phyloP scores from a whole-genome alignment of 2,113 vertebrate genomes.

The Macquaria australasica region DNA sequence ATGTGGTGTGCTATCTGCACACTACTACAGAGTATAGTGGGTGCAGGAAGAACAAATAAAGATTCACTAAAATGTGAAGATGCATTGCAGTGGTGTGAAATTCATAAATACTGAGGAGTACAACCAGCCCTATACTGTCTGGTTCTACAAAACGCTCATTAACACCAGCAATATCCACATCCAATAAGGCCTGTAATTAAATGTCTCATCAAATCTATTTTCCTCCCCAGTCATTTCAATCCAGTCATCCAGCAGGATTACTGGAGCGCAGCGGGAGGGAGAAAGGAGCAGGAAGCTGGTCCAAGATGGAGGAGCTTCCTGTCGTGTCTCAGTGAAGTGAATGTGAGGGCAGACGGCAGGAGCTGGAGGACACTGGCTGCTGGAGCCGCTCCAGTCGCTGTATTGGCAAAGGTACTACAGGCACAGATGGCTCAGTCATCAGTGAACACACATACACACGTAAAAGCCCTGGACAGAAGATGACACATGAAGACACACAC shows the following conservation, averaged over 20 bases:
- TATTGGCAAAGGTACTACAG: constrained; percentile 69
- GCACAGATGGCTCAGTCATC: constrained; percentile 79
- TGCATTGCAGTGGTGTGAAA: neutral
- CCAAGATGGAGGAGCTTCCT: constrained; percentile 60
- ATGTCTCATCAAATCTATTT: constrained; percentile 58
- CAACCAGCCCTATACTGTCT: neutral
- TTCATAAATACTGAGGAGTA: neutral
- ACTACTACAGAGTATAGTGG: neutral
- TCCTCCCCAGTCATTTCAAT: constrained; percentile 26
- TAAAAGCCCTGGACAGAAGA: constrained; percentile 35
- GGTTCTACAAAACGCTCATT: neutral
- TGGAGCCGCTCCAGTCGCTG: constrained; percentile 61
- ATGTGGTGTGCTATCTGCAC: neutral
- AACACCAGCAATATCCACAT: constrained; percentile 2
- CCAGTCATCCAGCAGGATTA: constrained; percentile 51
- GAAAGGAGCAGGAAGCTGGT: constrained; percentile 48
- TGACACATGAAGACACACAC: constrained; percentile 29
- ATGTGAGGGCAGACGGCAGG: constrained; percentile 58
- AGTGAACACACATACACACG: constrained; percentile 60
- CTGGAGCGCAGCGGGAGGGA: constrained; percentile 31
- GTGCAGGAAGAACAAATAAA: neutral
- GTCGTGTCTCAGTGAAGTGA: constrained; percentile 38
- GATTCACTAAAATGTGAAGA: neutral
- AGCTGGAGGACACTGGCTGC: constrained; percentile 66
- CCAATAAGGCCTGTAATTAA: constrained; percentile 56